Conservation (phyloP, 1,140 invertebrate species). For the Procambarus virginalis region DNA sequence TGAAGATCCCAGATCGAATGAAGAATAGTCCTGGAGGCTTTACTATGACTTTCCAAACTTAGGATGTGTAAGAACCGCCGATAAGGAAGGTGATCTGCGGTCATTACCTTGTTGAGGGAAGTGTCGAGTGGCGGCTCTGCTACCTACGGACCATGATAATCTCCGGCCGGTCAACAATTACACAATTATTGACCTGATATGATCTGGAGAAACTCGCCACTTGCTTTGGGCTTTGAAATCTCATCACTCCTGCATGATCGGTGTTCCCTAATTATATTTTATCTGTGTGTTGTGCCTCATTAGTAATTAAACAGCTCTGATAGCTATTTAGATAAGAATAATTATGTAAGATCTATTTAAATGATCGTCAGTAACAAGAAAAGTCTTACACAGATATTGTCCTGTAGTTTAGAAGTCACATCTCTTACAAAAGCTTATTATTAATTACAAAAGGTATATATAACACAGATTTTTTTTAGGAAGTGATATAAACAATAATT, state of each 20-base stretch:
- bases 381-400: background rate
- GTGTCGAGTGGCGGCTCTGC: background rate
- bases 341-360: background rate
- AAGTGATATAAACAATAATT: too few relatives aligned
- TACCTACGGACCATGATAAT: background rate
- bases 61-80: background rate
- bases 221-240: background rate
- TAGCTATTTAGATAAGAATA: background rate
- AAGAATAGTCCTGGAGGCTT: background rate
- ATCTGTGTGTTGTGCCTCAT: background rate
- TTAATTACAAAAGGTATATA: background rate
- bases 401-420: background rate
- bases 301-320: background rate
- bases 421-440: background rate
- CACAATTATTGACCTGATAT: constrained; percentile 5
- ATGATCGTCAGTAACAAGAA: background rate
- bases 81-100: background rate
- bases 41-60: background rate
- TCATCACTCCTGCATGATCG: background rate
- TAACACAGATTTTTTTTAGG: too few relatives aligned
- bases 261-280: background rate
- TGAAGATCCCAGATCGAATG: too few relatives aligned
- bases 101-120: background rate
- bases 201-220: background rate
- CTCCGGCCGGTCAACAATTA: background rate